Evolutionary conservation across 1,140 invertebrate genomes (phyloP), one percentile per base, ranked within the genome.

Genomic region (Lethocerus indicus): DNA sequence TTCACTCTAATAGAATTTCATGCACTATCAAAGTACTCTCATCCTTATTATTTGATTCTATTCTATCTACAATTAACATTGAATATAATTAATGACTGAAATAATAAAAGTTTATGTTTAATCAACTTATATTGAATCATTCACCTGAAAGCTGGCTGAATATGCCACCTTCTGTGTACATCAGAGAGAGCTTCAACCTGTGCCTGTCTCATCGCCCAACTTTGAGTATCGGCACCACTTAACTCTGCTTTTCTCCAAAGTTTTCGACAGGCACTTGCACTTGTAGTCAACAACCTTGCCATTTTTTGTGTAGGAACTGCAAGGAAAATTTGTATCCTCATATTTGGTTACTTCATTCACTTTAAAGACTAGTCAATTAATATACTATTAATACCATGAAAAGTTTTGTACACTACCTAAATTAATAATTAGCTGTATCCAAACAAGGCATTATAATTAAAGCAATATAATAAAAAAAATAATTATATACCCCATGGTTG

Each of bases 281-380:
- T 90, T 1, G 88, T 93, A 25, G 86, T 89, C 37, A 97, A 63
- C 54, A 90, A 66, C 24, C 91, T 71, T 1, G 89, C 86, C 80
- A 93, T 87, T 67, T 95, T 95, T 63, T 94, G 87, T 3, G 87
- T 90, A 9, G 88, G 88, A 7, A 90, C 87, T 88, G 58, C 24
- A 62, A 64, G 51, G 25, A 41, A 53, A 53, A 40, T 36, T 3
- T 36, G n/a, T 21, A 41, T 21, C 2, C 24, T 18, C 13, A 21
- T 21, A 41, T 21, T 21, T n/a, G n/a, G n/a, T n/a, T n/a, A n/a
- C n/a, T n/a, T n/a, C n/a, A n/a, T n/a, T n/a, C n/a, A n/a, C n/a
- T n/a, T n/a, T n/a, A n/a, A n/a, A n/a, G n/a, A n/a, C n/a, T n/a
- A n/a, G n/a, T n/a, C n/a, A n/a, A n/a, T n/a, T n/a, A n/a, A n/a